Evolutionary conservation across 2,113 vertebrate genomes (phyloP).

Genomic region (Leptodactylus fuscus): DNA sequence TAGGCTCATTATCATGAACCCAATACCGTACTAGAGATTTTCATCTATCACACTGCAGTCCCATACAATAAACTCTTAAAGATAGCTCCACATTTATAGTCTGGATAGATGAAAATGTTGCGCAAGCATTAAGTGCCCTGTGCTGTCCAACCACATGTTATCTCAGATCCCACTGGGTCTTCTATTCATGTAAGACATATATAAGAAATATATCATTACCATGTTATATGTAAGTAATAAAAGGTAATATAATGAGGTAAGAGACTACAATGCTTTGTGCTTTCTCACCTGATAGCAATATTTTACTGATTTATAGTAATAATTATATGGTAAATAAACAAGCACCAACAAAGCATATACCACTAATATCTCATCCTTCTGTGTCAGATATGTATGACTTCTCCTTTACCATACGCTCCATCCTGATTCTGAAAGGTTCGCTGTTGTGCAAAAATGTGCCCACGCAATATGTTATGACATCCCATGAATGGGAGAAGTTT

Average conservation of each 20-base stretch:
- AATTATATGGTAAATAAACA: neutral
- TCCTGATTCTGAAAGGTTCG: neutral
- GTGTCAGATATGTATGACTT: neutral
- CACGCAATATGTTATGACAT: neutral
- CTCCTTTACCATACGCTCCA: neutral
- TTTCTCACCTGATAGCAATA: neutral
- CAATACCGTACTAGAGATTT: neutral
- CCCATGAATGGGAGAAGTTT: neutral
- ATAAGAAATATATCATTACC: neutral
- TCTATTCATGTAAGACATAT: neutral
- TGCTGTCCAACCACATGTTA: conserved; percentile 41
- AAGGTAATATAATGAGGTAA: neutral
- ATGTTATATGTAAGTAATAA: neutral
- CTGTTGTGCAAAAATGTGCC: too few relatives aligned
- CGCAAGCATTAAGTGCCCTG: conserved; percentile 22
- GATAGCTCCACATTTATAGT: conserved; percentile 35
- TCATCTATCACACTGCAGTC: neutral
- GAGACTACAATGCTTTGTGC: neutral
- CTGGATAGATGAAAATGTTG: conserved; percentile 11
- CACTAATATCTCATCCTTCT: neutral
- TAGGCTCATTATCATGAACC: neutral
- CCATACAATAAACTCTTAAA: neutral
- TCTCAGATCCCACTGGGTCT: neutral
- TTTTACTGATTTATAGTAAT: neutral
- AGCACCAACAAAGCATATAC: neutral